A percentile compares a stretch with the other conserved stretches of the same genome.
Evolutionary conservation across 2,113 vertebrate genomes (phyloP).

Genomic region (Stegastes partitus): DNA sequence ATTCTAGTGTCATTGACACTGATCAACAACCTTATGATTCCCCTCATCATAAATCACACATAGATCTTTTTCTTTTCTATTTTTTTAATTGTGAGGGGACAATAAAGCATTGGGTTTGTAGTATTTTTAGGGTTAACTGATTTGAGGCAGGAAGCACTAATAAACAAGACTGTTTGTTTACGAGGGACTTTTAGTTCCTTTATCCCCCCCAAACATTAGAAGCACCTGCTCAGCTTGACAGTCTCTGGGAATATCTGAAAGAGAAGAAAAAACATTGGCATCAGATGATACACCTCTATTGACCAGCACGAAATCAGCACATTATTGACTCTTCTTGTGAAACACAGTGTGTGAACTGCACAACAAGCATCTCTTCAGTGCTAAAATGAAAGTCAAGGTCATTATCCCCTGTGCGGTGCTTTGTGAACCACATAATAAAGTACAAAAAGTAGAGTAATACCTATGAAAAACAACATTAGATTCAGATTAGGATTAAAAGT

Average conservation of each 20-base stretch:
- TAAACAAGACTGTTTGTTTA: background rate
- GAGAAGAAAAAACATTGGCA: conserved; percentile 18
- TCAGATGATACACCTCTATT: conserved; percentile 38
- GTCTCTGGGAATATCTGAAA: conserved; percentile 38
- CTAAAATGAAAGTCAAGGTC: conserved; percentile 21
- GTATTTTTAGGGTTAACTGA: background rate
- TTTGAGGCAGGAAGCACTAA: background rate
- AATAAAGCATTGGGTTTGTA: conserved; percentile 7
- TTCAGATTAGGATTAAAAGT: background rate
- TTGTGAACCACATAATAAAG: background rate
- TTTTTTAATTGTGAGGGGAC: background rate
- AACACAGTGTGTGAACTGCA: conserved; percentile 45
- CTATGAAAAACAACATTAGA: background rate
- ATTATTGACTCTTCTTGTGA: conserved; percentile 46
- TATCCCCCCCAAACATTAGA: background rate
- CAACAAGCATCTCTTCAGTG: conserved; percentile 19
- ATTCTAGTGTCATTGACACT: conserved; percentile 27
- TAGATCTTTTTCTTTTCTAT: background rate
- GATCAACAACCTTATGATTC: conserved; percentile 46
- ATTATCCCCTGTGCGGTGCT: background rate
- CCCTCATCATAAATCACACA: conserved; percentile 30
- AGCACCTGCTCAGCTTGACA: conserved; percentile 24
- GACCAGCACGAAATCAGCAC: conserved; percentile 29
- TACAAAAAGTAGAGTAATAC: background rate
- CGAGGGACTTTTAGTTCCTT: conserved; percentile 1